These are phyloP conservation scores for Pantherophis alleghaniensis DNA, from an alignment of 2,797 vertebrate genomes.

Conservation along the genomic window DNA sequence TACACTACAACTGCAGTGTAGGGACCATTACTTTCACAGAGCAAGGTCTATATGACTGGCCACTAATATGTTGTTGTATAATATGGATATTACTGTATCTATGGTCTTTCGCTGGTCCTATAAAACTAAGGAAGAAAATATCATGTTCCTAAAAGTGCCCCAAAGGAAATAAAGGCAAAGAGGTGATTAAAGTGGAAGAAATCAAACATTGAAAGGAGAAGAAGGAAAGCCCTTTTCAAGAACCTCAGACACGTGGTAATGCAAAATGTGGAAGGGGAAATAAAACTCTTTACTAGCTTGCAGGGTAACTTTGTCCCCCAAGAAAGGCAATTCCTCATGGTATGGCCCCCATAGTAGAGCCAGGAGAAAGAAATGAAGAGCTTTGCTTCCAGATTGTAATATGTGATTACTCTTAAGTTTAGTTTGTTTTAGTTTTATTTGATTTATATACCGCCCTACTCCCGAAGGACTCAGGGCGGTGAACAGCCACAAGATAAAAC, in stretches of 20 bases:
- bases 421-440: no score
- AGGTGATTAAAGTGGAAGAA: neutral
- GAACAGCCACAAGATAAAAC: no score
- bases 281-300: neutral
- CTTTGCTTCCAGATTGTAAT: neutral
- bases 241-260: neutral
- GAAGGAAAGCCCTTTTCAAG: neutral
- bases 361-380: neutral
- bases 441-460: no score
- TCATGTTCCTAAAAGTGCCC: neutral
- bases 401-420: neutral
- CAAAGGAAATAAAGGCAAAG: neutral
- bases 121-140: neutral
- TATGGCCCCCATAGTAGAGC: neutral
- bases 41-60: neutral
- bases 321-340: neutral
- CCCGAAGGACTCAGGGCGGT: no score
- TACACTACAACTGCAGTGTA: neutral
- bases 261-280: neutral
- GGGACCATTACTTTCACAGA: neutral
- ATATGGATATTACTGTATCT: neutral
- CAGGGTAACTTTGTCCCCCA: neutral
- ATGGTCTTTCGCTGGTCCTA: neutral
- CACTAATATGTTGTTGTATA: neutral
- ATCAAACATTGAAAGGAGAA: neutral